phyloP scores from a whole-genome alignment of 2,797 vertebrate genomes.

The Miichthys miiuy region DNA sequence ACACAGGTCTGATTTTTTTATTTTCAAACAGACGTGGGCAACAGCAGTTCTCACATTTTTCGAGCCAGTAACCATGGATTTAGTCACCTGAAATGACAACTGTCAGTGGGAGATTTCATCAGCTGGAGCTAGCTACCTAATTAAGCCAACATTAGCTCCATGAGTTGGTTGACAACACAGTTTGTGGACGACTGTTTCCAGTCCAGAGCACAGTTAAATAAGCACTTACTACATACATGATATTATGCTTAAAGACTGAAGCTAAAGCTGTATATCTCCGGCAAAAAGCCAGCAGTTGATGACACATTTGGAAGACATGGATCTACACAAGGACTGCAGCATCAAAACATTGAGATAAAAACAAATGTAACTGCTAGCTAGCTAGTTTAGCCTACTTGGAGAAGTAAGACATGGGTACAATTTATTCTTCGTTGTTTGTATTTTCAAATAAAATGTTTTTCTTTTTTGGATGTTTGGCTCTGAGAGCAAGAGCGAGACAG shows the following conservation, averaged over 20 bases:
- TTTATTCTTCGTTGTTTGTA: neutral
- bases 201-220: neutral
- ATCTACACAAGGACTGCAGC: no score
- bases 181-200: neutral
- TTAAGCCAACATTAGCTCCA: neutral
- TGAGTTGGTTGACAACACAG: neutral
- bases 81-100: neutral
- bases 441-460: neutral
- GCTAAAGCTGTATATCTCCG: neutral
- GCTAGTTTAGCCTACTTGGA: neutral
- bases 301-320: no score
- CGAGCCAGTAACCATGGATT: neutral
- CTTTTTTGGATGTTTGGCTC: neutral
- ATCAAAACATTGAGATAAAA: neutral
- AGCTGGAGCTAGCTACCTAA: neutral
- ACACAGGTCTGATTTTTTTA: neutral
- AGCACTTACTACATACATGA: neutral
- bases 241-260: neutral
- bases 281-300: neutral
- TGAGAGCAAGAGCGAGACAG: neutral
- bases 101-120: neutral
- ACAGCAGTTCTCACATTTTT: neutral
- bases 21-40: neutral
- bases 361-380: neutral
- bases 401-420: neutral